A percentile compares a stretch with the other conserved stretches of the same genome.
These are phyloP conservation scores for Monochamus alternatus DNA, from an alignment of 2,888 invertebrate genomes.

Conservation along the genomic window DNA sequence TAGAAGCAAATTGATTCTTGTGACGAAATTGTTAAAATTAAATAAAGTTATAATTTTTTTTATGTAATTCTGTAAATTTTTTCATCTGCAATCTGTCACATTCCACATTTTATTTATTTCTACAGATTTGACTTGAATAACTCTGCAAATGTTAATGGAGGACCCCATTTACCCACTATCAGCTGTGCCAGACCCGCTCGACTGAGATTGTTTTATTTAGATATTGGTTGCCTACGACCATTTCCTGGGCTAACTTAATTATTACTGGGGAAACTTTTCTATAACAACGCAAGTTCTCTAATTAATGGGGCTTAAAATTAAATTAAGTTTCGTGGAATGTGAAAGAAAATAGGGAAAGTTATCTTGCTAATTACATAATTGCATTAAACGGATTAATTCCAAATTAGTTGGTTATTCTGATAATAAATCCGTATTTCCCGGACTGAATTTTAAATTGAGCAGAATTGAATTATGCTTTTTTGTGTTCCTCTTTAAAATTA, in stretches of 20 bases:
- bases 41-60: too few species aligned
- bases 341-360: slow-evolving; percentile 32
- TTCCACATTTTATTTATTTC: too few species aligned
- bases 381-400: slow-evolving; percentile 30
- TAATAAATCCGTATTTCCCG: slow-evolving; percentile 23
- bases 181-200: background rate
- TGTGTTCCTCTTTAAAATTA: background rate
- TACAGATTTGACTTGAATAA: background rate
- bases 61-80: too few species aligned
- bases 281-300: slow-evolving; percentile 18
- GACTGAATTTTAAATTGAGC: slow-evolving; percentile 6
- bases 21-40: too few species aligned
- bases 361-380: slow-evolving; percentile 33
- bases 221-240: slow-evolving; percentile 9
- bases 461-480: background rate
- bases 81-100: too few species aligned
- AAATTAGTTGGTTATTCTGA: slow-evolving; percentile 27
- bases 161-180: background rate
- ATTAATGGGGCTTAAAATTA: slow-evolving; percentile 33
- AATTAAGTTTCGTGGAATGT: slow-evolving; percentile 31
- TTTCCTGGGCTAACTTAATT: slow-evolving; percentile 16
- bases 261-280: slow-evolving; percentile 28
- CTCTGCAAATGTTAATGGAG: too few species aligned
- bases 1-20: too few species aligned
- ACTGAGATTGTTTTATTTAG: background rate